Base-by-base conservation (phyloP, 2,113 vertebrate genomes). In the western clawed frog (Xenopus tropicalis) region DNA sequence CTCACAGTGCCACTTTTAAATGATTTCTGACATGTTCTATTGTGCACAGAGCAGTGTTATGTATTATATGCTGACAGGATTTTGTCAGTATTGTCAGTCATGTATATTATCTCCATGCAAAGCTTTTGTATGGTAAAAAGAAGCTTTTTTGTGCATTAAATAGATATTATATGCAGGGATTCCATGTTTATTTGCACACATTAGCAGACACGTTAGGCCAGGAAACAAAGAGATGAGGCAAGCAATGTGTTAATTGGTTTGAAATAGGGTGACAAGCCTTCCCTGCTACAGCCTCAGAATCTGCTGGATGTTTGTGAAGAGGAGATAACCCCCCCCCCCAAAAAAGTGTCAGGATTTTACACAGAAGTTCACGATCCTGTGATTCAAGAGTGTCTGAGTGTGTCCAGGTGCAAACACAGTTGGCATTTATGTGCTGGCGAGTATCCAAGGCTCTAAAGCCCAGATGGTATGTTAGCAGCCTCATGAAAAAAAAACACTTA, bases 61-160 rank as follows among this genome's bases (percentile, higher is more conserved):
- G 52, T 54, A 54, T 54, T 54, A 54, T 54, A 54, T 54, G 52
- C 52, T n/a, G 9, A 54, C 9, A 54, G 10, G 19, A 54, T 54
- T 14, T 54, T 17, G 9, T 3, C 9, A n/a, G 52, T n/a, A 54
- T 54, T 54, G 17, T 54, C 9, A 54, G 19, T 54, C 1, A 17
- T 54, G 17, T 54, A n/a, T n/a, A n/a, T n/a, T 54, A 17, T 54
- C 14, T 19, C 52, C 4, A 13, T 17, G 14, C 46, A 10, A 54
- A n/a, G 52, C 52, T n/a, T 54, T 54, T 54, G 52, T 54, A 20
- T 54, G 52, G 52, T 54, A 54, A 54, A 54, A n/a, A 54, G 46
- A 14, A 48, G 3, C 46, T 17, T 17, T n/a, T 54, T 4, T 59
- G 57, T 23, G 57, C 20, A 23, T 59, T 57, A 14, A 9, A 59